Evolutionary conservation across 2,113 vertebrate species (phyloP), one percentile per base, ranked within the genome.

Genomic region (Ictidomys tridecemlineatus): DNA sequence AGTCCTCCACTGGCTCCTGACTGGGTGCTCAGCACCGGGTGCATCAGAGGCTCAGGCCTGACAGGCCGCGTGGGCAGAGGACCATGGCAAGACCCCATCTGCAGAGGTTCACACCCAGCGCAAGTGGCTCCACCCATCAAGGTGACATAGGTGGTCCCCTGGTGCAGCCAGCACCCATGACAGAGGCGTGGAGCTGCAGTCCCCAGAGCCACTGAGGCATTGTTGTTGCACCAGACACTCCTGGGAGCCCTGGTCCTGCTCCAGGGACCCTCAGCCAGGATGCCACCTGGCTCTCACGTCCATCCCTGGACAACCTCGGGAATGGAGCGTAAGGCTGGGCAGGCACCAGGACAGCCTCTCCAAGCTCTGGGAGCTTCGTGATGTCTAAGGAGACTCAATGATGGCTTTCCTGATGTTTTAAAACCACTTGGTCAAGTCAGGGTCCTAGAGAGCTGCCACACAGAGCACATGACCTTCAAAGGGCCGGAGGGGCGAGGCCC

Each of bases 161-260:
- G 0, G 20, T 1, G 0, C 30, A 32, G 53, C 18, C 39, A 32
- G 84, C 13, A 53, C 1, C 32, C 22, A 1, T 0, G 2, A 24
- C 37, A 48, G 69, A 30, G 2, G 76, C 24, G 30, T 37, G 39
- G 12, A 61, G 76, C 5, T 9, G 18, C 16, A 16, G n/a, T 84
- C 48, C 82, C 32, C 4, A 17, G 3, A 4, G 39, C 17, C 87
- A 67, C 32, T 0, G 32, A 87, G 77, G 42, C 16, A 4, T 16
- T 4, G 0, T 37, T 9, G 8, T n/a, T n/a, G 16, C 39, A 18
- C 30, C 53, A 58, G 37, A 61, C 4, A 32, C 13, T 14, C 80
- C 6, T 39, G 48, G 51, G 20, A 39, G 51, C 53, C 84, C 58
- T 85, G 28, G 30, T 26, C 10, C 42, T 56, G 74, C 22, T 22